Base-by-base conservation (phyloP, 2,888 invertebrate genomes). In the Agrotis clavis region DNA sequence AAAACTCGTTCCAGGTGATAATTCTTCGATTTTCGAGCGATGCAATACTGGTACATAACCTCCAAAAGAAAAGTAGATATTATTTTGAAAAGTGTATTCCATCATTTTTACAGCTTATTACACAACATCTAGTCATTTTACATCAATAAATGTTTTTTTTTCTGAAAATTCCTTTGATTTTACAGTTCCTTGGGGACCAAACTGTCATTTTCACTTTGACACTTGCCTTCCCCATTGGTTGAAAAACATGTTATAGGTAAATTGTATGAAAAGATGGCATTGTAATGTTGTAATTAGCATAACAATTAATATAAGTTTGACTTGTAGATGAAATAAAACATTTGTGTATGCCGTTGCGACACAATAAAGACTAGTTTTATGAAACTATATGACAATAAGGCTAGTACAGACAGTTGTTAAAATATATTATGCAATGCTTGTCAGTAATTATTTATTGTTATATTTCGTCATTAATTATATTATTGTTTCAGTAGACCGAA, bases 341-440 rank as follows among this genome's bases (percentile, higher is more conserved):
- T 87, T 87, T 88, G 85, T 86, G 77, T 85, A 83, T 82, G 86
- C 82, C 86, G 83, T 90, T 90, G 85, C 81, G 79, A 90, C 87
- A 92, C 88, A 91, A 90, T 88, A 91, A 88, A 81, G 86, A 90
- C 91, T 90, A 92, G 92, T 85, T 92, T 90, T 90, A 90, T 87
- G 86, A 86, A 87, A 89, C 80, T 72, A 41, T 82, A 68, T 84
- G 77, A 77, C 78, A 70, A 74, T 73, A 66, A 75, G 71, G 68
- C 63, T 79, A 77, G 60, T 60, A 63, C 35, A 68, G 56, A 85
- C 89, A 88, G 79, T 85, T 88, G 89, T 84, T 85, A 68, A 83
- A 85, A 87, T 84, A 82, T 41, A 65, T 47, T 35, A 9, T 5
- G 77, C 65, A 81, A 87, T 83, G 86, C 83, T 80, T 88, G 88